Conservation (phyloP, 1,140 invertebrate species). For the Orius laevigatus region DNA sequence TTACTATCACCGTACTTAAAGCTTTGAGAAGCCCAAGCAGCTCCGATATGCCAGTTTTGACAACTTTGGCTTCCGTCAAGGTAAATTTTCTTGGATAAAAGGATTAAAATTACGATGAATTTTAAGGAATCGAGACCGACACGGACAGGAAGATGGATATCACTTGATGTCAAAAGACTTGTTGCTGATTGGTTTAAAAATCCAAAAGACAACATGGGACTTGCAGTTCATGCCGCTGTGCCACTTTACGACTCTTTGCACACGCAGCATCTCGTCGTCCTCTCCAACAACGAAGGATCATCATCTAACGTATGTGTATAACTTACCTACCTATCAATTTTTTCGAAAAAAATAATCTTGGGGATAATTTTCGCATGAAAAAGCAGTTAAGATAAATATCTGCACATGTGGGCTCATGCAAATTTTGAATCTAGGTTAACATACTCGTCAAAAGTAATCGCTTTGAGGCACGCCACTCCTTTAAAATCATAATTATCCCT, state of each 20-base stretch:
- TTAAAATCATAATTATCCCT: no score
- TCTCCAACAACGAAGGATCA: conserved; percentile 27
- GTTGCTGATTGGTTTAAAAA: conserved; percentile 57
- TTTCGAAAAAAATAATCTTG: no score
- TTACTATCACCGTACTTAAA: conserved; percentile 15
- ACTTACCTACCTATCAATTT: no score
- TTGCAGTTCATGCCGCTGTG: conserved; percentile 49
- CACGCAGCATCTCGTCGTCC: conserved; percentile 22
- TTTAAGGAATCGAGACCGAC: conserved; percentile 14
- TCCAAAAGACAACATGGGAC: conserved; percentile 50
- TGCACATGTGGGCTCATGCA: no score
- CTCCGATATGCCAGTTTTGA: conserved; percentile 17
- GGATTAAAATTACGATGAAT: no score
- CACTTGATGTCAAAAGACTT: conserved; percentile 56
- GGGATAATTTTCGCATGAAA: no score
- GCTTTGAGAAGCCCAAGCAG: conserved; percentile 19
- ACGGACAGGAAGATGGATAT: conserved; percentile 47
- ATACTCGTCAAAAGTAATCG: no score
- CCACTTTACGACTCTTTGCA: conserved; percentile 12
- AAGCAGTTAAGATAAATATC: no score
- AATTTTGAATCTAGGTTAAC: no score
- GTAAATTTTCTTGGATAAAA: conserved; percentile 11
- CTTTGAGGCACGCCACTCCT: no score
- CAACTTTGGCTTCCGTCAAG: conserved; percentile 9
- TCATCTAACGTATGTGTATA: background rate